Evolutionary conservation across 2,113 vertebrate species (phyloP).

Genomic region (Chionomys nivalis): DNA sequence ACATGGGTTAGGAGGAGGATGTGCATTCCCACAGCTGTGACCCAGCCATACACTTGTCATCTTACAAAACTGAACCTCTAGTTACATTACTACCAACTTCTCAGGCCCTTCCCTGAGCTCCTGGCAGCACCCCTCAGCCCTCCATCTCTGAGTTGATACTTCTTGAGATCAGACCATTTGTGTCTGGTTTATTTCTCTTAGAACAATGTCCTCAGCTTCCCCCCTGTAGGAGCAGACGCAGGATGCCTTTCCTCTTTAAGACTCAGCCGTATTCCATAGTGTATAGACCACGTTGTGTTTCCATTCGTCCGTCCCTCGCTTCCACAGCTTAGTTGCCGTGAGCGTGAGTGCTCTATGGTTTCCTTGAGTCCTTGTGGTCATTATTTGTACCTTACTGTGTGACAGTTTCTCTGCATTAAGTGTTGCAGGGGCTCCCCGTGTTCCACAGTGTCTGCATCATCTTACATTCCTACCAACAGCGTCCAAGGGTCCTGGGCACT

Average conservation of each 20-base stretch:
- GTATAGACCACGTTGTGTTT: too few species aligned
- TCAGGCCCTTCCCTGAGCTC: background rate
- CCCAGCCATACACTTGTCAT: background rate
- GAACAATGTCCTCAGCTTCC: background rate
- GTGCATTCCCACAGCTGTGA: background rate
- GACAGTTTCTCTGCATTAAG: background rate
- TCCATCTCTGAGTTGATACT: background rate
- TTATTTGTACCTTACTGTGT: background rate
- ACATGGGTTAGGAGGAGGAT: background rate
- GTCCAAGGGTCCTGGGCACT: accelerated
- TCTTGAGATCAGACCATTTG: background rate
- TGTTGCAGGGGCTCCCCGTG: background rate
- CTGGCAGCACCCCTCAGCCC: background rate
- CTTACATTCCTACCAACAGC: background rate
- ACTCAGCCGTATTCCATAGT: background rate
- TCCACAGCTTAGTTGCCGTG: background rate
- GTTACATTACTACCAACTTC: background rate
- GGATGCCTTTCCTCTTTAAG: background rate
- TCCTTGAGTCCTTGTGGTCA: background rate
- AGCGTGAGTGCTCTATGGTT: background rate
- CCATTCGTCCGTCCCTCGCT: background rate
- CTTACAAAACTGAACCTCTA: background rate
- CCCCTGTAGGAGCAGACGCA: background rate
- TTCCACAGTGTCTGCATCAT: background rate
- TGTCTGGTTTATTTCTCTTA: background rate